These are phyloP conservation scores for Tortricodes alternella DNA, from an alignment of 2,888 invertebrate genomes.

Conservation along the genomic window DNA sequence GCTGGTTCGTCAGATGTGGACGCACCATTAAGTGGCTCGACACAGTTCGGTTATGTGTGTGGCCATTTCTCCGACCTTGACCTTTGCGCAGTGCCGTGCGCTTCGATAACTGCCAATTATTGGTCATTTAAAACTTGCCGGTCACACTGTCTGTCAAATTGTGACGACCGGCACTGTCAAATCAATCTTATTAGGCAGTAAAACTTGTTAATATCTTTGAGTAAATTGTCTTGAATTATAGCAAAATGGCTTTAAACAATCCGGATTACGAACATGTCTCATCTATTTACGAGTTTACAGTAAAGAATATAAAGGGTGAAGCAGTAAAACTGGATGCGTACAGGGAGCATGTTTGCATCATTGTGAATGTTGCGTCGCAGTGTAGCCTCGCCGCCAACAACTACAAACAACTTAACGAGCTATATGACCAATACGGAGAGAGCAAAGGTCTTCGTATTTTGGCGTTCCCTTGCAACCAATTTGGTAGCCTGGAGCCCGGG, in stretches of 20 bases:
- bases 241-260: constrained; percentile 66
- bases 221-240: constrained; percentile 40
- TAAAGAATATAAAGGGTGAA: constrained; percentile 91
- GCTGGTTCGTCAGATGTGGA: too few species aligned
- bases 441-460: constrained; percentile 88
- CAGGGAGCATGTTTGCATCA: constrained; percentile 90
- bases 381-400: constrained; percentile 92
- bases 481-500: constrained; percentile 88
- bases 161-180: constrained; percentile 13
- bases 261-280: constrained; percentile 85
- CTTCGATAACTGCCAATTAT: too few species aligned
- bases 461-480: constrained; percentile 95
- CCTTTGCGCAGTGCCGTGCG: too few species aligned
- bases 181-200: neutral
- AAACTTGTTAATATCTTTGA: too few species aligned
- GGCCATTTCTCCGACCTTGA: too few species aligned
- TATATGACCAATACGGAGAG: constrained; percentile 88
- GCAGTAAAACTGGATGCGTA: constrained; percentile 90
- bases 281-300: constrained; percentile 92
- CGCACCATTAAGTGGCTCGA: too few species aligned
- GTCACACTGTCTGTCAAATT: constrained; percentile 15
- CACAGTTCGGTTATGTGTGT: too few species aligned
- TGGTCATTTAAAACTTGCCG: constrained; percentile 9
- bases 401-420: constrained; percentile 91
- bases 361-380: constrained; percentile 94